Evolutionary conservation across 2,113 vertebrate species (phyloP).

Genomic region (Oophaga pumilio): DNA sequence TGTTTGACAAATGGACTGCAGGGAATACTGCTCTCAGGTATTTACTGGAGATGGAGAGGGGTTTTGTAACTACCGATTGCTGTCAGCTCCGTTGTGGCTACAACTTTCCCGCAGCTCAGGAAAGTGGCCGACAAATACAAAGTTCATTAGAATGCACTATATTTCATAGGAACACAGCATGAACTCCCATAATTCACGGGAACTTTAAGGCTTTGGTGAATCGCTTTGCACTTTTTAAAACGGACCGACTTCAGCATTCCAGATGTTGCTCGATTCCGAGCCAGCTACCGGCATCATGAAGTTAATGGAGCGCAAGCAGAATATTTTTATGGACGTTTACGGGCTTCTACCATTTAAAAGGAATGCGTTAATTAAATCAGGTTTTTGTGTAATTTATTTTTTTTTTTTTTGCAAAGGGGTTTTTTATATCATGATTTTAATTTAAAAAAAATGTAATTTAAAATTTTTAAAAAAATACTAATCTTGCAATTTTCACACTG

Average conservation of each 20-base stretch:
- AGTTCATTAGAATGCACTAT: conserved; percentile 53
- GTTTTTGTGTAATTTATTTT: too few relatives aligned
- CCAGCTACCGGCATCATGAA: neutral
- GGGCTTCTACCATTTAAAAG: neutral
- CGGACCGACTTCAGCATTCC: conserved; percentile 24
- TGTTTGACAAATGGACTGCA: conserved; percentile 54
- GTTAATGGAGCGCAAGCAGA: conserved; percentile 1
- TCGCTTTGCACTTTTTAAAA: conserved; percentile 47
- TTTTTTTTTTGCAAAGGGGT: too few relatives aligned
- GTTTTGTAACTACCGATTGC: conserved; percentile 40
- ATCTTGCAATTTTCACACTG: too few relatives aligned
- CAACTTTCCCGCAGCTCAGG: conserved; percentile 27
- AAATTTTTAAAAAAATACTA: too few relatives aligned
- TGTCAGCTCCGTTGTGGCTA: conserved; percentile 38
- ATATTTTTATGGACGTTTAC: conserved; percentile 4
- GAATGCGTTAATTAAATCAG: too few relatives aligned
- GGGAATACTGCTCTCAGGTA: conserved; percentile 42
- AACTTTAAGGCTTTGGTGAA: conserved; percentile 18
- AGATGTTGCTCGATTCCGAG: conserved; percentile 29
- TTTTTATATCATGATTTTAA: too few relatives aligned
- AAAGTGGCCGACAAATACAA: conserved; percentile 40
- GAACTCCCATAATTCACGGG: conserved; percentile 34
- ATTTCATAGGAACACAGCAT: conserved; percentile 44
- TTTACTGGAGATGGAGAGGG: conserved; percentile 50
- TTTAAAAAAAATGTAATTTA: too few relatives aligned